Evolutionary conservation across 2,888 invertebrate species (phyloP).

Genomic region (Troides helena): DNA sequence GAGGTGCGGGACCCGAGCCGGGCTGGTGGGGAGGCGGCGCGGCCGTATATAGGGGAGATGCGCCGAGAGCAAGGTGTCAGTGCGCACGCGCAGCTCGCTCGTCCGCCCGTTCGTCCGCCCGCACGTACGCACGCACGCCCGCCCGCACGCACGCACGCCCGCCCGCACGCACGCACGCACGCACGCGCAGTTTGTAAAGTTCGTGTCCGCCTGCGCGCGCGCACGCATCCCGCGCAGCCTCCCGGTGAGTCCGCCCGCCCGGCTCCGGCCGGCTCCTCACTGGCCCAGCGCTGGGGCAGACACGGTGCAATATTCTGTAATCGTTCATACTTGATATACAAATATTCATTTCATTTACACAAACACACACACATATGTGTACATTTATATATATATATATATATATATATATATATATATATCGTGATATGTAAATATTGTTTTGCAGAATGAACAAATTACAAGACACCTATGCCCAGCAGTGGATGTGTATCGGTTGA

Average conservation of each 20-base stretch:
- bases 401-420: too few species aligned
- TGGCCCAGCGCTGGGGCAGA: too few species aligned
- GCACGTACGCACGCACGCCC: constrained; percentile 21
- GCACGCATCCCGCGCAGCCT: constrained; percentile 3
- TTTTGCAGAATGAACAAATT: too few species aligned
- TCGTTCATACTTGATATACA: too few species aligned
- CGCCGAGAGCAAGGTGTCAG: constrained; percentile 46
- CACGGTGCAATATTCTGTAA: too few species aligned
- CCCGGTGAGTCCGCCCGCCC: constrained; percentile 7
- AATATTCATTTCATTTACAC: too few species aligned
- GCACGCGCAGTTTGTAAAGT: constrained; percentile 31
- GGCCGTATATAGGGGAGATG: constrained; percentile 61
- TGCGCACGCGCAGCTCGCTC: constrained; percentile 42
- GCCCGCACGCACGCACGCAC: constrained; percentile 18
- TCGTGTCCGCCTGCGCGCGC: constrained; percentile 28
- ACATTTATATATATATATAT: too few species aligned
- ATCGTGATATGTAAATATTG: too few species aligned
- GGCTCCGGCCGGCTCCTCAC: neutral
- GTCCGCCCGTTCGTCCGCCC: constrained; percentile 8
- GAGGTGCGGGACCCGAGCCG: constrained; percentile 33
- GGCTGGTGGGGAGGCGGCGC: constrained; percentile 47
- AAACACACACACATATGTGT: too few species aligned
- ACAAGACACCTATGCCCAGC: too few species aligned
- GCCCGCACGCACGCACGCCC: constrained; percentile 38
- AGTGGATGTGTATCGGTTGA: too few species aligned